Conservation (phyloP, 2,113 vertebrate species). For the Charina bottae region DNA sequence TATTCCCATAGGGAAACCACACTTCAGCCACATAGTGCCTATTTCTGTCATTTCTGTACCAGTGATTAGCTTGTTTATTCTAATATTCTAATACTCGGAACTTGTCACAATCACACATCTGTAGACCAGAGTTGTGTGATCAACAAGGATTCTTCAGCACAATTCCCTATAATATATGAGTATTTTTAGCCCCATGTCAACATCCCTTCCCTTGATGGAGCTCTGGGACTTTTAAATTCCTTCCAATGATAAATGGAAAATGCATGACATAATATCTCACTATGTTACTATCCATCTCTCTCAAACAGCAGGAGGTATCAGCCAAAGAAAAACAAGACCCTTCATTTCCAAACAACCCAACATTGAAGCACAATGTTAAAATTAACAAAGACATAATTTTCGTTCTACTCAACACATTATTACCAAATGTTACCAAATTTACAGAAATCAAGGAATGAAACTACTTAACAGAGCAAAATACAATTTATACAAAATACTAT, state of each 20-base stretch:
- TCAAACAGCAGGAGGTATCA: not conserved
- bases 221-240: constrained; percentile 8
- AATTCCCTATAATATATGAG: not conserved
- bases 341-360: not conserved
- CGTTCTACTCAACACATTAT: not conserved
- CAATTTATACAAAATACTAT: not conserved
- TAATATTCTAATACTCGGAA: not conserved
- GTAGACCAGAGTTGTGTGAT: constrained; percentile 13
- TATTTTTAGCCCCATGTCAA: constrained; percentile 25
- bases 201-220: constrained; percentile 17
- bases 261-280: constrained; percentile 17
- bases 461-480: not conserved
- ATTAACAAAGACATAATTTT: not conserved
- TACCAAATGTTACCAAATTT: not conserved
- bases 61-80: constrained; percentile 1
- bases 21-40: not conserved
- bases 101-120: constrained; percentile 10
- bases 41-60: not conserved
- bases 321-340: constrained; percentile 12
- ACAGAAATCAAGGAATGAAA: not conserved
- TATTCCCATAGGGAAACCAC: not conserved
- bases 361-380: constrained; percentile 5
- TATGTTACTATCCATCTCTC: constrained; percentile 22
- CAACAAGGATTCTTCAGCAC: not conserved
- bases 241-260: constrained; percentile 36